These are phyloP conservation scores for Tenthredo distinguenda DNA, from an alignment of 2,888 invertebrate species.

Conservation along the genomic window DNA sequence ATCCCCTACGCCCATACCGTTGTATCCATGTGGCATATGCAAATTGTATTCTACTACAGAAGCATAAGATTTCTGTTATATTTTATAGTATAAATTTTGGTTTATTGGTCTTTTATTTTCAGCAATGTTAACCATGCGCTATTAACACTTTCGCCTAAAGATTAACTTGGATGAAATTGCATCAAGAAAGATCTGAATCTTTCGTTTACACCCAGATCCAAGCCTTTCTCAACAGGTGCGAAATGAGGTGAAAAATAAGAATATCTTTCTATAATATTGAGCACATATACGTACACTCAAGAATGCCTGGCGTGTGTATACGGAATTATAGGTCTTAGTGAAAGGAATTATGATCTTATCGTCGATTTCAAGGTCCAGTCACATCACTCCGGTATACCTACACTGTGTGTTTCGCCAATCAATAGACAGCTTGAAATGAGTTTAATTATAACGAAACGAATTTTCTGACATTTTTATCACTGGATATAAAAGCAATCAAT, in stretches of 20 bases:
- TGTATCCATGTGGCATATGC: slow-evolving; percentile 5
- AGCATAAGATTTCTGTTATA: background rate
- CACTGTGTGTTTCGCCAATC: background rate
- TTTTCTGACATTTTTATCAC: background rate
- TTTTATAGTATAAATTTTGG: background rate
- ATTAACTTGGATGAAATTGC: background rate
- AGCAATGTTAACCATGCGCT: background rate
- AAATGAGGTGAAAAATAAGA: background rate
- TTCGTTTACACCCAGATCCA: background rate
- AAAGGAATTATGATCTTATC: slow-evolving; percentile 1
- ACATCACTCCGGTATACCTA: background rate
- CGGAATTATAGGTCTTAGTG: background rate
- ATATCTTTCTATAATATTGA: background rate
- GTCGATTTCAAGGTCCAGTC: background rate
- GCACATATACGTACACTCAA: background rate
- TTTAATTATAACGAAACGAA: background rate
- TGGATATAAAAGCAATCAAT: background rate
- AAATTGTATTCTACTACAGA: slow-evolving; percentile 15
- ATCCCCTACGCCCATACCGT: slow-evolving; percentile 17
- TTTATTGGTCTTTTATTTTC: background rate
- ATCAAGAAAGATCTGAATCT: background rate
- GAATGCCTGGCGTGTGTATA: background rate
- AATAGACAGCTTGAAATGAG: background rate
- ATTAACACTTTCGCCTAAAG: background rate
- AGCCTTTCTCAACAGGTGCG: background rate